Base-by-base conservation (phyloP, 1,140 invertebrate genomes). In the Zaprionus davidi region DNA sequence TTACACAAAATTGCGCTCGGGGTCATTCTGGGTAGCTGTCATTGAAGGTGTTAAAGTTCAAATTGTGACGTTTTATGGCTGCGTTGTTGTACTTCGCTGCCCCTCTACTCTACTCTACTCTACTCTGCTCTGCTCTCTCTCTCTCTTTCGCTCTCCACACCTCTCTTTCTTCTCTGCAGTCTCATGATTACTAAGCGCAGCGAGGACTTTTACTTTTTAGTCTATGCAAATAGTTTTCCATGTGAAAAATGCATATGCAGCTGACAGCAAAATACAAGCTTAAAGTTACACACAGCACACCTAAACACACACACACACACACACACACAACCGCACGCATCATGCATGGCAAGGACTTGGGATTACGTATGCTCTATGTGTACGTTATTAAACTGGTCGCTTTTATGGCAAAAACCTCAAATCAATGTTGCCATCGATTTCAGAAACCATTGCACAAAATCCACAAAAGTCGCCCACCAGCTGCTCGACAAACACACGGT, bases 31-130 rank as follows among this genome's bases (percentile, higher is more conserved):
- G 78, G 66, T 81, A 69, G 78, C 84, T 84, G 85, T 84, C 84
- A 84, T 84, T 81, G 84, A 88, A 88, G 84, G 84, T 88, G 84
- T 88, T 90, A 90, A 90, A 84, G 84, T 88, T 88, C 84, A 88
- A 90, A 88, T 88, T 76, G 84, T 84, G 60, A 26, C 71, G 63
- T 80, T 63, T 79, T 78, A 60, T 77, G 63, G 62, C 44, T 65
- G 36, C 46, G 34, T 17, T 11, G 28, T 44, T 70, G 55, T 79
- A 17, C 60, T 41, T 58, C 26, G 22, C 26, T 55, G 34, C 7
- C n/a, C 22, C 7, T 12, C 41, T 28, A 6, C 17, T 28, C 15
- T 13, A 1, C 3, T 26, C 31, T 38, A 0, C 24, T 24, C 24
- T 24, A 3, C 2, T 0, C 0, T 34, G n/a, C n/a, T n/a, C n/a